Evolutionary conservation across 1,140 invertebrate species (phyloP).

Genomic region (Neuroterus valhalla): DNA sequence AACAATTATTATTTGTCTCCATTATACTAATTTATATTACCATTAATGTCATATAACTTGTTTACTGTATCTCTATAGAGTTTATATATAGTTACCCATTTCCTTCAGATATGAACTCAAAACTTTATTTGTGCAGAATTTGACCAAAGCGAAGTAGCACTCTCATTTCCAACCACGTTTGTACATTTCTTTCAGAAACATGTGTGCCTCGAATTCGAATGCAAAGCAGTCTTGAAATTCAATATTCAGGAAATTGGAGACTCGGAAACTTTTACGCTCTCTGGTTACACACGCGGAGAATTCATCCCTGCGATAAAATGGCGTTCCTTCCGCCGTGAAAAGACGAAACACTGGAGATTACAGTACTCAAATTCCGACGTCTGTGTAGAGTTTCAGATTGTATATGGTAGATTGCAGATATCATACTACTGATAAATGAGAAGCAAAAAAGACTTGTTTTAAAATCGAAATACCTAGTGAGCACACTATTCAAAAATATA

Average conservation of each 20-base stretch:
- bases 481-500: slow-evolving; percentile 30
- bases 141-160: slow-evolving; percentile 2
- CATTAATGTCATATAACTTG: not conserved
- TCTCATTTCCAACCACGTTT: slow-evolving; percentile 11
- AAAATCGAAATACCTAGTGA: slow-evolving; percentile 53
- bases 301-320: slow-evolving; percentile 21
- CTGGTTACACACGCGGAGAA: slow-evolving; percentile 15
- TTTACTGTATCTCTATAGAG: not conserved
- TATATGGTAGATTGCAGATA: not conserved
- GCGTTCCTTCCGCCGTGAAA: slow-evolving; percentile 14
- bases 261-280: slow-evolving; percentile 22
- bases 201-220: slow-evolving; percentile 14
- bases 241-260: slow-evolving; percentile 24
- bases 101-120: slow-evolving; percentile 5
- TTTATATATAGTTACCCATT: not conserved
- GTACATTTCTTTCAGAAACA: slow-evolving; percentile 1
- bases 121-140: slow-evolving; percentile 25
- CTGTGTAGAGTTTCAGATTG: not conserved
- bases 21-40: not conserved
- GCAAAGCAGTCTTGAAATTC: slow-evolving; percentile 23
- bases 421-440: slow-evolving; percentile 5
- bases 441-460: slow-evolving; percentile 41
- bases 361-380: slow-evolving; percentile 11
- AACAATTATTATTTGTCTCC: too few species aligned
- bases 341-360: slow-evolving; percentile 27